Conservation (phyloP, 2,797 vertebrate species). For the Vireo griseus region DNA sequence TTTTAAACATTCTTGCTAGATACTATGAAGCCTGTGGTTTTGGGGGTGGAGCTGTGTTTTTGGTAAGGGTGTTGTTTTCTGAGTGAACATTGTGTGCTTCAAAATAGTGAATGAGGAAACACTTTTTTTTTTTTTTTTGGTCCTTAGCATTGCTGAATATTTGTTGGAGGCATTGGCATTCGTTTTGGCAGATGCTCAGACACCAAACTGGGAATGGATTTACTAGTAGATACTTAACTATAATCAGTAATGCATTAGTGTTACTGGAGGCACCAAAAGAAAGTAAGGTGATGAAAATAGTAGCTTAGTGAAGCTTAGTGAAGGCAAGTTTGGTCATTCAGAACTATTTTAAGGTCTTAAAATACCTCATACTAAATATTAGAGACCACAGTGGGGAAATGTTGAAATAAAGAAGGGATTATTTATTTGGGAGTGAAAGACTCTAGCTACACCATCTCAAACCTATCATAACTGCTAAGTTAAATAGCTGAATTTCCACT, state of each 20-base stretch:
- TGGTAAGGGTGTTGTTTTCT: background rate
- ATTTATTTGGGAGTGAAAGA: background rate
- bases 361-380: background rate
- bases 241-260: background rate
- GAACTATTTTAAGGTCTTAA: background rate
- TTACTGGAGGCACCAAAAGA: background rate
- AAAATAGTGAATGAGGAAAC: background rate
- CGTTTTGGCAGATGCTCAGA: background rate
- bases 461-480: background rate
- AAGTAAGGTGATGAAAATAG: background rate
- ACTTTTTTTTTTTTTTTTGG: rapidly evolving
- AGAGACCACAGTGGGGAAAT: background rate
- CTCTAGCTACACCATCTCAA: background rate
- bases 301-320: background rate
- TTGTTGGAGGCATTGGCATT: background rate
- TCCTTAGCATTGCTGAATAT: background rate
- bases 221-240: background rate
- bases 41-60: background rate
- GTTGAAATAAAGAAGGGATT: background rate
- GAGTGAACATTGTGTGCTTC: background rate
- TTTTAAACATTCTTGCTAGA: background rate
- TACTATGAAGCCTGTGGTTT: background rate
- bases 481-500: background rate
- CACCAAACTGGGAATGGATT: background rate
- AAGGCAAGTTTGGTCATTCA: background rate